A percentile compares a stretch with the other conserved stretches of the same genome.
Evolutionary conservation across 1,140 invertebrate genomes (phyloP).

Genomic region (Brachionus sp.): DNA sequence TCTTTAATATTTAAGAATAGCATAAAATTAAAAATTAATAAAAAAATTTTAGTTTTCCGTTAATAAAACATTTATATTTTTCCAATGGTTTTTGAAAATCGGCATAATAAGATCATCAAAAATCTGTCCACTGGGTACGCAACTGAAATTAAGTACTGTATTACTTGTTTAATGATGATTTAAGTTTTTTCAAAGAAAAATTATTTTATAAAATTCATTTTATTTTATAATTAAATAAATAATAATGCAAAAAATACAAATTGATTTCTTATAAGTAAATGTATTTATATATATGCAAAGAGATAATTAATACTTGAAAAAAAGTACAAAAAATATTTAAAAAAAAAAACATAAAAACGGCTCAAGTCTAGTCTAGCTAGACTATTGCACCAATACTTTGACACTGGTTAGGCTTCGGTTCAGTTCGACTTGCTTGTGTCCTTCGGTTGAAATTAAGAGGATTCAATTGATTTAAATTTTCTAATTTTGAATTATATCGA

Average conservation of each 20-base stretch:
- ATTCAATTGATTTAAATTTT: background rate
- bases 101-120: no score
- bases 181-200: no score
- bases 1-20: no score
- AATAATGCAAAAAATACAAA: conserved; percentile 2
- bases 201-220: background rate
- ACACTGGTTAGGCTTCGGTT: background rate
- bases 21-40: no score
- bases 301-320: background rate
- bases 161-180: no score
- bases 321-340: background rate
- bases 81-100: no score
- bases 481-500: background rate
- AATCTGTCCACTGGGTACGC: no score
- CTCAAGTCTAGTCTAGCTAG: background rate
- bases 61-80: no score
- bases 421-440: background rate
- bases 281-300: background rate
- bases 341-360: background rate
- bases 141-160: no score
- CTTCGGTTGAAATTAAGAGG: background rate
- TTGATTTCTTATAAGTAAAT: background rate
- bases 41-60: no score
- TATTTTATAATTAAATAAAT: background rate
- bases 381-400: background rate